Evolutionary conservation across 2,888 invertebrate species (phyloP).

Genomic region (Synanthedon vespiformis): DNA sequence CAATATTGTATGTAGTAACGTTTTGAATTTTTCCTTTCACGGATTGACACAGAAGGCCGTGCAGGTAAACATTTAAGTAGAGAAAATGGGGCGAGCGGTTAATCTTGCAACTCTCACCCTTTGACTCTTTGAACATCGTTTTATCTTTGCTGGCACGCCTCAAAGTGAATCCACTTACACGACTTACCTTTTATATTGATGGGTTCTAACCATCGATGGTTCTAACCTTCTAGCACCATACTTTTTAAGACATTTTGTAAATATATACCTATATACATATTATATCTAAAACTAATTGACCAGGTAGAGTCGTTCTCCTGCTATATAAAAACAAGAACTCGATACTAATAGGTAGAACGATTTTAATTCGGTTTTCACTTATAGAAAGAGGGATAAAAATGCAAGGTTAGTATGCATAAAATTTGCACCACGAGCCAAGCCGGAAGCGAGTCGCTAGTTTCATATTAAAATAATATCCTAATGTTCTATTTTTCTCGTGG

Average conservation of each 20-base stretch:
- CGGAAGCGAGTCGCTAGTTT: too few species aligned
- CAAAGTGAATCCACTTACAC: conserved; percentile 9
- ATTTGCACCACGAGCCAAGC: too few species aligned
- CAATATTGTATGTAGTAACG: too few species aligned
- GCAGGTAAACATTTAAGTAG: neutral
- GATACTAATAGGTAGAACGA: too few species aligned
- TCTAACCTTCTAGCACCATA: neutral
- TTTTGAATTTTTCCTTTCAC: conserved; percentile 10
- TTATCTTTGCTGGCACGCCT: conserved; percentile 12
- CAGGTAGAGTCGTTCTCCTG: too few species aligned
- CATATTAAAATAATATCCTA: too few species aligned
- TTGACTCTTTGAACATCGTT: conserved; percentile 15
- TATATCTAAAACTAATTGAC: neutral
- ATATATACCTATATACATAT: neutral
- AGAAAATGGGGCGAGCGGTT: conserved; percentile 10
- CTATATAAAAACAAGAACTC: too few species aligned
- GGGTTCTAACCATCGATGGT: conserved; percentile 1
- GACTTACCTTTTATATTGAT: conserved; percentile 1
- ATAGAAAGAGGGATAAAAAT: too few species aligned
- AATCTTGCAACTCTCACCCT: conserved; percentile 15
- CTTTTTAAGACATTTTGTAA: neutral
- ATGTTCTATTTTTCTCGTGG: too few species aligned
- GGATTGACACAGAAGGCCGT: conserved; percentile 8
- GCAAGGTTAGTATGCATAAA: too few species aligned
- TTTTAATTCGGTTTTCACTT: too few species aligned